Evolutionary conservation across 2,888 invertebrate species (phyloP), one percentile per base, ranked within the genome.

Genomic region (Alentia gelatinosa): DNA sequence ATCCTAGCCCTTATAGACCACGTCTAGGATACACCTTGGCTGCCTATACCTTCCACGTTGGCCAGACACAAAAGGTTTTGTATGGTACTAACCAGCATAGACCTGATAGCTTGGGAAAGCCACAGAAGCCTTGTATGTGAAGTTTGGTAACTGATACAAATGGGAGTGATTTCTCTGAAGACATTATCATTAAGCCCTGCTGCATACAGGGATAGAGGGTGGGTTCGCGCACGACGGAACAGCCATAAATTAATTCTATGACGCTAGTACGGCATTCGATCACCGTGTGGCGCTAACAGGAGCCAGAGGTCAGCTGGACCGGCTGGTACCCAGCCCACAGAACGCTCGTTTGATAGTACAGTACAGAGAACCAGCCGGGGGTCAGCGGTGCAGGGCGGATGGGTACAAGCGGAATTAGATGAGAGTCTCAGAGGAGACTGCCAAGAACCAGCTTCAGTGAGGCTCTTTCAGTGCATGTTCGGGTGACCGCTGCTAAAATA

Each of bases 131-230:
- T n/a, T n/a, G n/a, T n/a, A n/a, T n/a, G n/a, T n/a, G n/a, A 47
- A 19, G 47, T 47, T 47, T 47, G 9, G 7, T 68, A 68, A 68
- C n/a, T 26, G 68, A 68, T 68, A 68, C 30, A 68, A 68, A 68
- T 68, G 68, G 68, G 68, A 1, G 5, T 68, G 26, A 56, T 68
- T 68, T 68, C 68, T 68, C 1, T 26, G 68, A 68, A 68, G 68
- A 68, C 68, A 68, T 68, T 68, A 68, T 26, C n/a, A n/a, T n/a
- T n/a, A n/a, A n/a, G n/a, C n/a, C n/a, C 30, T 68, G 68, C 68
- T 12, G 56, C 23, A 56, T 3, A 56, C n/a, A 56, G 30, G 63
- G 68, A 12, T 30, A 30, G 68, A 26, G 30, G 68, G 12, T 30
- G 68, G 30, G 23, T 26, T 68, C 68, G n/a, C 68, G 68, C 68